Evolutionary conservation across 1,140 invertebrate species (phyloP).

Genomic region (Harpegnathos saltator): DNA sequence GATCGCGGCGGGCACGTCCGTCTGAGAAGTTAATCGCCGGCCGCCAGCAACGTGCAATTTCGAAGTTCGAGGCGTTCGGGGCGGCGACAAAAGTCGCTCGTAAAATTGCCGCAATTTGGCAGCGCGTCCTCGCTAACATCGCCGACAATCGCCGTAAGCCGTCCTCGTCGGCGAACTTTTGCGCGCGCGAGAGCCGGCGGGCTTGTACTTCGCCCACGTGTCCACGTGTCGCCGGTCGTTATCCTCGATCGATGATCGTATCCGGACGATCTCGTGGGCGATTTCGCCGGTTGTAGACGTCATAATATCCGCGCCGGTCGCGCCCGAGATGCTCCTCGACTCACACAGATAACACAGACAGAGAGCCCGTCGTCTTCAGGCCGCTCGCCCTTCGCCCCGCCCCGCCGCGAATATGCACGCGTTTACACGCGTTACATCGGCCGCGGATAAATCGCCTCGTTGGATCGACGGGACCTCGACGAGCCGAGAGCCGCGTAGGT

Average conservation of each 20-base stretch:
- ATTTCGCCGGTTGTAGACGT: conserved; percentile 71
- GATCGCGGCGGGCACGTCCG: no score
- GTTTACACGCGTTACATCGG: conserved; percentile 33
- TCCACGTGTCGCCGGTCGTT: conserved; percentile 35
- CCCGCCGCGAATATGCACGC: not conserved
- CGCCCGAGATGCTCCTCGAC: not conserved
- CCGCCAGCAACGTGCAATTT: not conserved
- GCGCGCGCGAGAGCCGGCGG: conserved; percentile 39
- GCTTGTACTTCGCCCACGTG: conserved; percentile 66
- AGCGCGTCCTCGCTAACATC: conserved; percentile 21
- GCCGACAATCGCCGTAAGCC: conserved; percentile 31
- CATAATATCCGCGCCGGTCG: conserved; percentile 68
- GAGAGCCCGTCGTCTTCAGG: no score
- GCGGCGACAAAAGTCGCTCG: conserved; percentile 61
- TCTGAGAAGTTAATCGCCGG: conserved; percentile 8
- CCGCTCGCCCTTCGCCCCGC: no score
- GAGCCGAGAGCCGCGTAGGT: conserved; percentile 52
- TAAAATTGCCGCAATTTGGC: conserved; percentile 48
- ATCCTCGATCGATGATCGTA: conserved; percentile 65
- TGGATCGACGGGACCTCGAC: conserved; percentile 25
- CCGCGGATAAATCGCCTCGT: conserved; percentile 64
- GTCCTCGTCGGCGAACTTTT: conserved; percentile 49
- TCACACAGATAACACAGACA: no score
- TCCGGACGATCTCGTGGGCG: conserved; percentile 70
- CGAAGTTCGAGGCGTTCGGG: no score